These are phyloP conservation scores for Heliconius cydno DNA, from an alignment of 2,888 invertebrate species.

Conservation along the genomic window DNA sequence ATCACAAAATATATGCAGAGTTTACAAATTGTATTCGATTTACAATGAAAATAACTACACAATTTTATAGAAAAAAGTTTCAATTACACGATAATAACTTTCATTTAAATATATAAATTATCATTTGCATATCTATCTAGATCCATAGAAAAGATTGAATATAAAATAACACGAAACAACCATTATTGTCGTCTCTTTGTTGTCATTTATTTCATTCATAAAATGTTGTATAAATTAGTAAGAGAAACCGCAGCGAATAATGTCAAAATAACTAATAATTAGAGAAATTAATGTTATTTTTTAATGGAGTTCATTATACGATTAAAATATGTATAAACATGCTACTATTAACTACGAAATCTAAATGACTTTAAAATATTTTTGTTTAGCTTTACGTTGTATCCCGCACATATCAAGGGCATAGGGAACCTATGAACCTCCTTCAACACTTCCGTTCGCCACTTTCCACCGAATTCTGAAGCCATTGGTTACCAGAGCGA, in stretches of 20 bases:
- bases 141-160: constrained; percentile 12
- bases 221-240: not conserved
- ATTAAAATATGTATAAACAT: not conserved
- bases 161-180: constrained; percentile 1
- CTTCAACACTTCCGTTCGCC: too few relatives aligned
- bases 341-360: not conserved
- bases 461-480: too few relatives aligned
- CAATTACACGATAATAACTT: constrained; percentile 15
- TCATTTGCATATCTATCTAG: constrained; percentile 19
- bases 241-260: not conserved
- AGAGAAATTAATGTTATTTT: not conserved
- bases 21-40: not conserved
- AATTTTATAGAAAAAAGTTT: constrained; percentile 9
- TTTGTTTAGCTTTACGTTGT: too few relatives aligned
- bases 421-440: too few relatives aligned
- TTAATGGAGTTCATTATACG: not conserved
- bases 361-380: too few relatives aligned
- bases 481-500: too few relatives aligned
- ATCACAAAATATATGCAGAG: not conserved
- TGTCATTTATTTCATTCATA: not conserved
- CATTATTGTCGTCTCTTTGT: not conserved
- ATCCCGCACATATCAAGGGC: too few relatives aligned
- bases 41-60: not conserved
- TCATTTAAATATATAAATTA: constrained; percentile 12
- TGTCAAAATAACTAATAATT: not conserved